These are phyloP conservation scores for Acropternis orthonyx DNA, from an alignment of 2,797 vertebrate genomes.

Conservation along the genomic window DNA sequence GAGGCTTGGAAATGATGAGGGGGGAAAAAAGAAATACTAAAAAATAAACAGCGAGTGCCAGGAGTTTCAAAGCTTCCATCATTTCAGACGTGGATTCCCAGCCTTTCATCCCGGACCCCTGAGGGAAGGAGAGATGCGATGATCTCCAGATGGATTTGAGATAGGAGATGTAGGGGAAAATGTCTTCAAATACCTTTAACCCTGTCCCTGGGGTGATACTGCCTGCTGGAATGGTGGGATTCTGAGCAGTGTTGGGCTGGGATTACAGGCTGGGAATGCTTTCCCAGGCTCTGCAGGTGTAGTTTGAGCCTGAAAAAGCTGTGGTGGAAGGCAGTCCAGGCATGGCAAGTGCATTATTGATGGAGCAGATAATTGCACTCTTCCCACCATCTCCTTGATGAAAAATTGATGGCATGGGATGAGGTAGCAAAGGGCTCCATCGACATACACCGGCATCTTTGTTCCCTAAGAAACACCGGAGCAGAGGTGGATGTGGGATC, in stretches of 20 bases:
- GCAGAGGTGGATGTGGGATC: not conserved
- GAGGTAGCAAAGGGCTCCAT: not conserved
- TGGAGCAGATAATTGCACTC: slow-evolving; percentile 56
- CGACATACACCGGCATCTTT: not conserved
- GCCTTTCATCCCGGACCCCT: not conserved
- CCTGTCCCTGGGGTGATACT: not conserved
- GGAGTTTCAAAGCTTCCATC: not conserved
- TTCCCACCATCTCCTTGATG: slow-evolving; percentile 67
- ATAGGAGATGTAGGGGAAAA: not conserved
- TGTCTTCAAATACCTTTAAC: not conserved
- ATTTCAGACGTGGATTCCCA: not conserved
- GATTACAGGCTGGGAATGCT: not conserved
- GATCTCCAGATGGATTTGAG: not conserved
- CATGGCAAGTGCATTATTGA: slow-evolving; percentile 62
- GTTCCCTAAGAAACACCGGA: not conserved
- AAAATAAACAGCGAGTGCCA: not conserved
- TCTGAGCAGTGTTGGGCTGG: not conserved
- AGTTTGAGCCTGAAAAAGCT: not conserved
- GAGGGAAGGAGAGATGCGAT: not conserved
- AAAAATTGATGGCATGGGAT: slow-evolving; percentile 69
- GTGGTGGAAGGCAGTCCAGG: not conserved
- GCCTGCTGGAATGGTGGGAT: not conserved
- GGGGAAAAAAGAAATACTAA: not conserved
- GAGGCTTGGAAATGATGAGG: not conserved
- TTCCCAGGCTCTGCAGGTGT: not conserved